Evolutionary conservation across 2,797 vertebrate genomes (phyloP).

Genomic region (Megaceryle alcyon): DNA sequence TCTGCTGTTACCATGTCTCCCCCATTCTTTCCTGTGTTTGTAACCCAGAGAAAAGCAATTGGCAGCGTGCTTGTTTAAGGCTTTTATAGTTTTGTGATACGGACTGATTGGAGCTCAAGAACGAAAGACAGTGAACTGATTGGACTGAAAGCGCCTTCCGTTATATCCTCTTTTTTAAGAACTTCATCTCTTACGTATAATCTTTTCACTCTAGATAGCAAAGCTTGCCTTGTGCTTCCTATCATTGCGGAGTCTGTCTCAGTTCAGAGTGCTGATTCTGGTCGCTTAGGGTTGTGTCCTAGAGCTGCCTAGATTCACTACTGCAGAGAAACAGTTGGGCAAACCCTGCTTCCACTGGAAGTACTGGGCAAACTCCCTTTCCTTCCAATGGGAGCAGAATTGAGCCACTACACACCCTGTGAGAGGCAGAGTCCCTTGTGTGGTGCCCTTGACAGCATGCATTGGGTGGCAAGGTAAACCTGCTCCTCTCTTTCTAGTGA

Average conservation of each 20-base stretch:
- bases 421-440: not conserved
- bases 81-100: not conserved
- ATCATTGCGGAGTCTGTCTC: not conserved
- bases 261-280: not conserved
- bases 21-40: not conserved
- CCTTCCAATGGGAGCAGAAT: not conserved
- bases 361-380: not conserved
- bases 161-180: not conserved
- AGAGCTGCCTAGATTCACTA: not conserved
- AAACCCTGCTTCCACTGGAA: not conserved
- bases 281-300: not conserved
- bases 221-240: constrained; percentile 2
- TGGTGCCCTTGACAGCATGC: not conserved
- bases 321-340: not conserved
- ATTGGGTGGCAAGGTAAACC: not conserved
- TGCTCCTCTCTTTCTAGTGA: not conserved
- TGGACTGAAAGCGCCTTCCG: not conserved
- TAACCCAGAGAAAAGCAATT: constrained; percentile 6
- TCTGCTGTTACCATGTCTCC: constrained; percentile 31
- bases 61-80: not conserved
- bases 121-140: not conserved
- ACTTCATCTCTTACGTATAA: not conserved
- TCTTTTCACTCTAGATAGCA: not conserved
- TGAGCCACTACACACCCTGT: not conserved
- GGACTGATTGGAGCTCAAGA: not conserved